Base-by-base conservation (phyloP, 2,888 invertebrate species). In the Aphodius sticticus region DNA sequence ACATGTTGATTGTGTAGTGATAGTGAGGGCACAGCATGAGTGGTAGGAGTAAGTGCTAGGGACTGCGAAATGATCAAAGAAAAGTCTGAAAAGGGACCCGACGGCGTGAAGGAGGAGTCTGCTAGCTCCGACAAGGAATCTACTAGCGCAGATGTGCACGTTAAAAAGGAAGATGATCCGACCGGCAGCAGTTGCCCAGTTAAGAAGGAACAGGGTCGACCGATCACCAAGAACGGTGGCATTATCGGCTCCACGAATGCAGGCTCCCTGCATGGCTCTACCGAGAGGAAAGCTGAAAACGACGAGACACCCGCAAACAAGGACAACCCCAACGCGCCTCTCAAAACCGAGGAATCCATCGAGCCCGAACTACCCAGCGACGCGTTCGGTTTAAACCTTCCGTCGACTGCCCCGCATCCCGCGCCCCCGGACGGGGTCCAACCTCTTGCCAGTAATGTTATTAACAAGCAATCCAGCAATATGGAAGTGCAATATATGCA, bases 401-500 rank as follows among this genome's bases (percentile, higher is more conserved):
- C 86, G 77, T 83, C 86, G 76, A 83, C 85, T 78, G 82, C 86
- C 81, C 86, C 86, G 83, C 84, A 83, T 78, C 86, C 87, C 75
- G 87, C 89, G 81, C 91, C 92, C 69, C 91, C 92, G 79, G 94
- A 94, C 85, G 92, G 92, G 82, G 93, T 94, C 70, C 95, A 95
- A 88, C 94, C 95, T 14, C 89, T 95, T 86, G 94, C 94, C 53
- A 94, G 95, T 83, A 95, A 95, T 88, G 94, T 95, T 81, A 93
- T 95, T 85, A 93, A 93, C 87, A 96, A 95, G 88, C 95, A 95
- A 87, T 93, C 94, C 83, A 94, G 95, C 84, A 94, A 95, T 82
- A 95, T 96, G 92, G 96, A 96, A 91, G 95, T 96, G 83, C 94
- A 94, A 87, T 95, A 95, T 86, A 95, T 95, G 95, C 97, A 97